Evolutionary conservation across 2,113 vertebrate genomes (phyloP).

Genomic region (Elephas maximus): DNA sequence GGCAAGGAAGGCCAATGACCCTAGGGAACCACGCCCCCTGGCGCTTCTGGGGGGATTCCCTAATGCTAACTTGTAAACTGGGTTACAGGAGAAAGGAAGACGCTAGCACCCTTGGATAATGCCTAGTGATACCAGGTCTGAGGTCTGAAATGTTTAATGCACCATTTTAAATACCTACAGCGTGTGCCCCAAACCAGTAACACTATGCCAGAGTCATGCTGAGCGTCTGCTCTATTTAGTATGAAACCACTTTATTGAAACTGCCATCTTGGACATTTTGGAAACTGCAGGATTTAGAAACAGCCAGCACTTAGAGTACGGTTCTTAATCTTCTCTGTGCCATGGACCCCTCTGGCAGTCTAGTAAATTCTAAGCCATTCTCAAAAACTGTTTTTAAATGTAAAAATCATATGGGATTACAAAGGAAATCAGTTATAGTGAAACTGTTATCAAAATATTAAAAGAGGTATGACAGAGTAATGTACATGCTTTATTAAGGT

Average conservation of each 20-base stretch:
- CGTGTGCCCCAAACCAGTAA: neutral
- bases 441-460: slow-evolving; percentile 43
- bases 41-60: neutral
- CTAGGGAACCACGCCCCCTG: neutral
- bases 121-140: neutral
- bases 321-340: slow-evolving; percentile 19
- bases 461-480: neutral
- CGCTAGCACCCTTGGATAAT: neutral
- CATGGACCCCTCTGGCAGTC: neutral
- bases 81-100: neutral
- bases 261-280: neutral
- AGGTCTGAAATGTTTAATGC: neutral
- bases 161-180: neutral
- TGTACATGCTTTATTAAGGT: neutral
- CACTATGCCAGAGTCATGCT: accelerated
- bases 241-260: neutral
- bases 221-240: neutral
- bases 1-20: neutral
- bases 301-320: neutral
- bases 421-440: neutral
- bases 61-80: neutral
- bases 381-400: slow-evolving; percentile 7
- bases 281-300: neutral
- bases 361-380: slow-evolving; percentile 33
- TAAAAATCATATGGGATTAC: slow-evolving; percentile 5